Conservation (phyloP, 2,797 vertebrate species). For the Stomatorhinus walkeri region DNA sequence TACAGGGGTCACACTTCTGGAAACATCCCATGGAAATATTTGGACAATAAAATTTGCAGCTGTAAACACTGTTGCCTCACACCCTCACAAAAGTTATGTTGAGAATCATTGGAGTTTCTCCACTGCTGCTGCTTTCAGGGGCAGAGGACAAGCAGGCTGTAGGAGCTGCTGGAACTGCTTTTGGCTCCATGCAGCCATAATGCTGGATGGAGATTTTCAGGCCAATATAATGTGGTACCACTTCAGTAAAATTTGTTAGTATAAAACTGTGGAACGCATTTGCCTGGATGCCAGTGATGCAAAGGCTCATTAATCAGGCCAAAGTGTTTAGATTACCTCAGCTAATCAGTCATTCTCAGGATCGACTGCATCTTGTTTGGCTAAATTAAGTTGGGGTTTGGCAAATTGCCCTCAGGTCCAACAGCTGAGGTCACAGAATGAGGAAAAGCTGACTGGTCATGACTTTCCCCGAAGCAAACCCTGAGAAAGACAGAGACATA, state of each 20-base stretch:
- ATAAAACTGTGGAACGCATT: background rate
- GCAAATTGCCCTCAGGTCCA: background rate
- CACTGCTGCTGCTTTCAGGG: background rate
- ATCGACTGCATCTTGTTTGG: background rate
- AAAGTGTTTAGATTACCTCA: background rate
- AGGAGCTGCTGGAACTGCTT: background rate
- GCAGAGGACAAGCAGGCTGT: background rate
- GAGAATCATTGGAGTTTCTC: background rate
- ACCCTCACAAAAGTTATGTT: background rate
- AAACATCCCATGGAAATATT: background rate
- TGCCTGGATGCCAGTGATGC: background rate
- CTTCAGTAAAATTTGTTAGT: background rate
- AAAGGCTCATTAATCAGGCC: background rate
- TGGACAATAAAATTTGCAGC: background rate
- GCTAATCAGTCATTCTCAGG: background rate
- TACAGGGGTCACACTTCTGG: background rate
- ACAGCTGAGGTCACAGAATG: background rate
- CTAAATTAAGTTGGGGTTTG: background rate
- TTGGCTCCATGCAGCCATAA: background rate
- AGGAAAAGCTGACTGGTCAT: background rate
- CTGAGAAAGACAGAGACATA: background rate
- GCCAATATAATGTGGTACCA: background rate
- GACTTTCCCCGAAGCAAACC: constrained; percentile 4
- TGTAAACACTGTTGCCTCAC: background rate
- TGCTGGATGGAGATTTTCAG: background rate